Percentiles rank a stretch among this genome's conserved stretches.
phyloP scores from a whole-genome alignment of 2,113 vertebrate species.

The Brachypteracias leptosomus region DNA sequence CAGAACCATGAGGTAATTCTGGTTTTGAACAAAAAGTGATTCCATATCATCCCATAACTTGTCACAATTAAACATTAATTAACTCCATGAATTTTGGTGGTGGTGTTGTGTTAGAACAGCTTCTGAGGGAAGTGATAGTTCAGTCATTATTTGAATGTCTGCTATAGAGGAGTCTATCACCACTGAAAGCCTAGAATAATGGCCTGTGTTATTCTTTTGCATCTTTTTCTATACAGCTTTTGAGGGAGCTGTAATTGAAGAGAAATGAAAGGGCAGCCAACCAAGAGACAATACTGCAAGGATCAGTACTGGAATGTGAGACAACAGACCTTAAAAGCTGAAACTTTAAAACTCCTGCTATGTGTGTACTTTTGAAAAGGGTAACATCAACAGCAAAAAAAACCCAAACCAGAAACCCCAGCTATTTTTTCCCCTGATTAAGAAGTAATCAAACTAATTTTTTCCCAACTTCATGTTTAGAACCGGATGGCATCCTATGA shows the following conservation, averaged over 20 bases:
- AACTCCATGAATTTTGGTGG: constrained; percentile 9
- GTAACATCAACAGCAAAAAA: background rate
- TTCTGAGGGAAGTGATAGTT: constrained; percentile 22
- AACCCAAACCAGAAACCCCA: background rate
- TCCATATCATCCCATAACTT: constrained; percentile 36
- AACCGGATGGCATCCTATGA: constrained; percentile 21
- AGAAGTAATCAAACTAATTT: constrained; percentile 2
- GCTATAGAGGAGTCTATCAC: constrained; percentile 37
- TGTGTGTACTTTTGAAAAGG: background rate
- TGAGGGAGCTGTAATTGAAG: constrained; percentile 54
- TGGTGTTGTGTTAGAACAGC: constrained; percentile 3
- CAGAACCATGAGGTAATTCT: constrained; percentile 32
- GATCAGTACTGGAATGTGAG: constrained; percentile 48
- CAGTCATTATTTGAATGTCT: constrained; percentile 24
- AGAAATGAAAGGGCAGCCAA: constrained; percentile 57
- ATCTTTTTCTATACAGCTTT: constrained; percentile 61
- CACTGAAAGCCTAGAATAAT: constrained; percentile 52
- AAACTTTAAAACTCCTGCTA: constrained; percentile 37
- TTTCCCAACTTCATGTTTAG: constrained; percentile 1
- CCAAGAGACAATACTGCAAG: constrained; percentile 48
- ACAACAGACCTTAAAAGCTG: constrained; percentile 37
- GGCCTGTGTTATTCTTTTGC: constrained; percentile 57
- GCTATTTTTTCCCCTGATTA: background rate
- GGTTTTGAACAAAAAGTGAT: constrained; percentile 44
- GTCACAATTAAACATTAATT: background rate